Evolutionary conservation across 2,113 vertebrate genomes (phyloP).

Genomic region (Nibea albiflora): DNA sequence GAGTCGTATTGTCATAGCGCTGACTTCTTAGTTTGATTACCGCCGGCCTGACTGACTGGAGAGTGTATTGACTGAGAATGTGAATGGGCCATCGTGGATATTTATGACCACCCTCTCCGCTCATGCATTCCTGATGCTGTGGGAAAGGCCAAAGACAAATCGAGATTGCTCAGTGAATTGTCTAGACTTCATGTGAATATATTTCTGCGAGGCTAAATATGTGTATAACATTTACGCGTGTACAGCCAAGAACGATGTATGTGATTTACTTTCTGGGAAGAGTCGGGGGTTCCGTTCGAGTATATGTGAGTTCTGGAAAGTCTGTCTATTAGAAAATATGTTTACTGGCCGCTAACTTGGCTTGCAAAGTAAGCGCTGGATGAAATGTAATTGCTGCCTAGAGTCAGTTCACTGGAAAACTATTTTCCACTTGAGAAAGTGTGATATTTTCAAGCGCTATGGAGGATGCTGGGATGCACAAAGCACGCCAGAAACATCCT

Average conservation of each 20-base stretch:
- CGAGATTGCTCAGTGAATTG: constrained; percentile 39
- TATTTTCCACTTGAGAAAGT: not conserved
- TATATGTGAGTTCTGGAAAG: not conserved
- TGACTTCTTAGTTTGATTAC: constrained; percentile 61
- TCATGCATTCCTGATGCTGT: constrained; percentile 50
- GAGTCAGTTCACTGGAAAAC: not conserved
- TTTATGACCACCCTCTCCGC: constrained; percentile 48
- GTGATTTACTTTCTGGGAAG: not conserved
- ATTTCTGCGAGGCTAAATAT: constrained; percentile 22
- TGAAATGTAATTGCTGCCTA: not conserved
- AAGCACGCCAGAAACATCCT: not conserved
- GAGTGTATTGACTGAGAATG: constrained; percentile 51
- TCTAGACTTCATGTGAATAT: constrained; percentile 15
- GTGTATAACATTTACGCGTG: constrained; percentile 7
- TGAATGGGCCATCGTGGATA: constrained; percentile 53
- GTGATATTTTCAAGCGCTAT: not conserved
- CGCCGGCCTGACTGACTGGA: constrained; percentile 36
- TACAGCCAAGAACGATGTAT: not conserved
- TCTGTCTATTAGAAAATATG: not conserved
- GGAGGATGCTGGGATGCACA: not conserved
- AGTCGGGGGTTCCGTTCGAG: not conserved
- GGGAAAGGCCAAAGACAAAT: constrained; percentile 48
- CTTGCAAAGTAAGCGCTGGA: not conserved
- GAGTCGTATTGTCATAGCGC: constrained; percentile 37
- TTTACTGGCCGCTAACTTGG: not conserved